Percentiles rank a stretch among this genome's conserved stretches.
Conservation (phyloP, 92 coral and sea anemone species). For the Metridium senile region DNA sequence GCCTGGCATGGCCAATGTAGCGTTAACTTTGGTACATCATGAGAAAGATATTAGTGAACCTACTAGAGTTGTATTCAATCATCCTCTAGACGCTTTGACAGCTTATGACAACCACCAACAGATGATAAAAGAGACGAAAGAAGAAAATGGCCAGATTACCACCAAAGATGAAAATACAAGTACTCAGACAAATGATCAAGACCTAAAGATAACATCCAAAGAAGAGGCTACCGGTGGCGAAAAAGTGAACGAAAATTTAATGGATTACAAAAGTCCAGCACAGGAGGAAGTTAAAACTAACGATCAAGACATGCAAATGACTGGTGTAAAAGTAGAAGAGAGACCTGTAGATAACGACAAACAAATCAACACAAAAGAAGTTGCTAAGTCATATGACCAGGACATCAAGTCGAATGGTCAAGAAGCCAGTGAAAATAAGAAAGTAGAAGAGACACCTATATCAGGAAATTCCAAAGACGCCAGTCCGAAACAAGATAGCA, state of each 20-base stretch:
- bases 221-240: not conserved
- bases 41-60: not conserved
- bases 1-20: not conserved
- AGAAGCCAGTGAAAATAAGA: not conserved
- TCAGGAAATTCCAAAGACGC: not conserved
- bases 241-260: constrained; percentile 3
- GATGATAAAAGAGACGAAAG: not conserved
- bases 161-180: no score
- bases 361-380: not conserved
- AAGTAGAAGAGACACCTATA: not conserved
- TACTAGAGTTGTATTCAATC: not conserved
- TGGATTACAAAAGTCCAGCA: not conserved
- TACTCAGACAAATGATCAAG: not conserved
- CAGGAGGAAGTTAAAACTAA: not conserved
- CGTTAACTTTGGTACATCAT: not conserved
- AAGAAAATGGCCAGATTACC: not conserved
- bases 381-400: not conserved
- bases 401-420: not conserved
- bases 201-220: not conserved
- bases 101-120: constrained; percentile 11
- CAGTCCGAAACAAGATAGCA: not conserved
- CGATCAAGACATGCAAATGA: not conserved
- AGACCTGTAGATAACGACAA: not conserved
- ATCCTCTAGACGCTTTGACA: constrained; percentile 21
- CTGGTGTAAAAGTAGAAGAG: not conserved